These are phyloP conservation scores for Antitype chi DNA, from an alignment of 2,888 invertebrate species.

Conservation along the genomic window DNA sequence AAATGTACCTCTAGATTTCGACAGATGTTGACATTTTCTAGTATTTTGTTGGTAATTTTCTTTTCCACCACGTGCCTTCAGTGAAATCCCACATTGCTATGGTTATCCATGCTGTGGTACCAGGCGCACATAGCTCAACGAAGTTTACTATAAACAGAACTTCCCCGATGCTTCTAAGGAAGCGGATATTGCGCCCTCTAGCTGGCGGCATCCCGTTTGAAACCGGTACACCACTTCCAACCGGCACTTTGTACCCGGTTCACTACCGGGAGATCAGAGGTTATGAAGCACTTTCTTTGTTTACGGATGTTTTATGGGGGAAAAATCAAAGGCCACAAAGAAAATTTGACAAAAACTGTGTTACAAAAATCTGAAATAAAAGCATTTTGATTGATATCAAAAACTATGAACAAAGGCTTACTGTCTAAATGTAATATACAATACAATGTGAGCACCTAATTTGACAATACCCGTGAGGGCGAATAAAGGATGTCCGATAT, in stretches of 20 bases:
- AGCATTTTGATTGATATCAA: background rate
- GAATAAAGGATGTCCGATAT: background rate
- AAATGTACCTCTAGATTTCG: no score
- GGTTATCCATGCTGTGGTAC: conserved; percentile 31
- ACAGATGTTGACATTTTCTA: no score
- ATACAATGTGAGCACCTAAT: background rate
- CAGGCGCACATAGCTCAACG: conserved; percentile 51
- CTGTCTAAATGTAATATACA: background rate
- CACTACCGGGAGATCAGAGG: conserved; percentile 41
- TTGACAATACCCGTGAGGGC: background rate
- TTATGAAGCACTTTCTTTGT: conserved; percentile 55
- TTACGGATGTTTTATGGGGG: conserved; percentile 26
- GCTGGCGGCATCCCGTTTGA: conserved; percentile 63
- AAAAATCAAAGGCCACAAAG: background rate
- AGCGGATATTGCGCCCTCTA: conserved; percentile 74
- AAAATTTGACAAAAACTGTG: background rate
- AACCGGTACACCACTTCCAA: conserved; percentile 66
- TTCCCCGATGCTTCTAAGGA: conserved; percentile 59
- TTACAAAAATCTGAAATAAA: background rate
- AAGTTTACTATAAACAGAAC: conserved; percentile 59
- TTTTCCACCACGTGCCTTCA: no score
- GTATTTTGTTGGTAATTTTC: no score
- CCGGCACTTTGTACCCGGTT: conserved; percentile 61
- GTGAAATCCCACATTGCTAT: background rate
- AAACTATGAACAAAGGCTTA: background rate